Conservation (phyloP, 2,888 invertebrate species). For the Idaea dimidiata region DNA sequence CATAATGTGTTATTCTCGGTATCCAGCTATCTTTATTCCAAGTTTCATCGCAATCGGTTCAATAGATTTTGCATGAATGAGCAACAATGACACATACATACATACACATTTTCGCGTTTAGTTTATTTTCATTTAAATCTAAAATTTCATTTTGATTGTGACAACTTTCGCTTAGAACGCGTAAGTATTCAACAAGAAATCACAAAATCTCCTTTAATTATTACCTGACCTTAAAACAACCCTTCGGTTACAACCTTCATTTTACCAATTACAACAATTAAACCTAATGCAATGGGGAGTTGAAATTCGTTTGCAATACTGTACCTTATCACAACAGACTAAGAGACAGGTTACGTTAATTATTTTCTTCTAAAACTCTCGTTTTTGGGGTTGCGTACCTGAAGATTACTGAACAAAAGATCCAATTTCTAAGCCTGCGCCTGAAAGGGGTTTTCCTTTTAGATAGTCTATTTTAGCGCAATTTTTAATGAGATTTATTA, state of each 20-base stretch:
- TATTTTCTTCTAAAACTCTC: neutral
- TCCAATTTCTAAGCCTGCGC: neutral
- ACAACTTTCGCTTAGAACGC: constrained; percentile 6
- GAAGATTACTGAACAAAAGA: neutral
- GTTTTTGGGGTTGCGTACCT: neutral
- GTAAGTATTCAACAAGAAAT: constrained; percentile 6
- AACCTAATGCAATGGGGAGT: constrained; percentile 24
- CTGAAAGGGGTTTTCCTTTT: constrained; percentile 6
- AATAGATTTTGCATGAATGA: too few species aligned
- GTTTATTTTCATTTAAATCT: too few species aligned
- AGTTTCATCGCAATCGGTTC: too few species aligned
- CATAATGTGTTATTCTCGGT: too few species aligned
- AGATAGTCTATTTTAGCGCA: constrained; percentile 22
- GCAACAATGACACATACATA: too few species aligned
- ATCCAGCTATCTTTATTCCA: too few species aligned
- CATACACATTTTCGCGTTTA: too few species aligned
- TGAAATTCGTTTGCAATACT: constrained; percentile 23
- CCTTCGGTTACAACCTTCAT: constrained; percentile 66
- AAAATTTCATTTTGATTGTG: neutral
- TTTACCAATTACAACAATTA: constrained; percentile 58
- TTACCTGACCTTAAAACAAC: constrained; percentile 59
- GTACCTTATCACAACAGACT: constrained; percentile 19
- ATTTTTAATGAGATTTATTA: neutral
- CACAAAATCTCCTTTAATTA: constrained; percentile 48
- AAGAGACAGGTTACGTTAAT: constrained; percentile 17